Conservation (phyloP, 2,113 vertebrate genomes). For the Salminus brasiliensis region DNA sequence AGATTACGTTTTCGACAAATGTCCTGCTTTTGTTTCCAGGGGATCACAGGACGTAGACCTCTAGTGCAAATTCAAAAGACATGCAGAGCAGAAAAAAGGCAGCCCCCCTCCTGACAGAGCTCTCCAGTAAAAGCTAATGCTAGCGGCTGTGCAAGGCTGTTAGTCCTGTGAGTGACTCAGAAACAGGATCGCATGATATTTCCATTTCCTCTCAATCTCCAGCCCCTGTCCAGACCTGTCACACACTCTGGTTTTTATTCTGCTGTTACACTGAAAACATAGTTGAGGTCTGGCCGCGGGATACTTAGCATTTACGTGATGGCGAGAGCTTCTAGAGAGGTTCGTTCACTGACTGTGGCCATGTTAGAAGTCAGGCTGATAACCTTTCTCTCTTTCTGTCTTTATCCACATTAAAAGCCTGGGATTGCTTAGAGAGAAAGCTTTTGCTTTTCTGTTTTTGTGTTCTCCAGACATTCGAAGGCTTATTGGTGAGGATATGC, state of each 20-base stretch:
- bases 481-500: background rate
- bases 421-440: too few relatives aligned
- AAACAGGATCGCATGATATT: constrained; percentile 8
- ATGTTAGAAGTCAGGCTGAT: background rate
- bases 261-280: constrained; percentile 9
- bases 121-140: constrained; percentile 51
- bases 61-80: constrained; percentile 31
- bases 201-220: constrained; percentile 22
- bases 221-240: constrained; percentile 6
- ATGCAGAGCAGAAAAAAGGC: constrained; percentile 21
- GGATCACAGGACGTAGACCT: constrained; percentile 9
- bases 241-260: background rate
- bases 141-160: constrained; percentile 38
- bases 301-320: constrained; percentile 32
- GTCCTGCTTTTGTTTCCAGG: constrained; percentile 37
- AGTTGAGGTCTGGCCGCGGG: constrained; percentile 26
- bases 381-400: constrained; percentile 9
- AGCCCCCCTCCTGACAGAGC: constrained; percentile 33
- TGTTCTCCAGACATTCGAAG: background rate
- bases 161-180: constrained; percentile 42
- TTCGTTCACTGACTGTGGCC: constrained; percentile 14
- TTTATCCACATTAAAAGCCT: background rate
- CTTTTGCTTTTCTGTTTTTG: background rate
- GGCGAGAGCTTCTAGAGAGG: background rate
- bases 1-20: constrained; percentile 29